Evolutionary conservation across 2,888 invertebrate genomes (phyloP), one percentile per base, ranked within the genome.

Genomic region (Helleia helle): DNA sequence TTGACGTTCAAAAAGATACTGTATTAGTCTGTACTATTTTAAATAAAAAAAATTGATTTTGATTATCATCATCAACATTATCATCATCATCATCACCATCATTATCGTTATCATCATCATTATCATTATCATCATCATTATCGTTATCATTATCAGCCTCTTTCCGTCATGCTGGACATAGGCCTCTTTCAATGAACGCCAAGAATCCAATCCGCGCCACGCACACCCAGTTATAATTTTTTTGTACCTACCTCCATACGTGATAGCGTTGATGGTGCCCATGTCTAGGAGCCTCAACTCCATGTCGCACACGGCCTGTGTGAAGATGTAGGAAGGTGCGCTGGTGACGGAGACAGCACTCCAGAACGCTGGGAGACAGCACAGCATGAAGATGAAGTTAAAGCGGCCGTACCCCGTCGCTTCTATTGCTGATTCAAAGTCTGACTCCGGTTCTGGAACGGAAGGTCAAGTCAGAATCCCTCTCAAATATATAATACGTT

Each of bases 301-400:
- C 55, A 94, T 87, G 56, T 92, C 91, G 55, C 93, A 93, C 64
- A 92, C 90, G 0, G 92, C 91, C 24, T 89, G 87, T 0, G 93
- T 92, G 59, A 93, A 85, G 53, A 93, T 88, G 60, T 90, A 93
- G 0, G 92, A 90, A 55, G 90, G 87, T 1, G 90, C 88, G 38
- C 91, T 90, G 43, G 91, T 90, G 58, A 92, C 91, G 45, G 91
- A 91, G 13, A 91, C 87, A 5, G 89, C 86, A 5, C 90, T 87
- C 86, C 90, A 89, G 57, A 88, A 89, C 25, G 89, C 88, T 0
- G 91, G 90, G 36, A 90, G 64, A 1, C 87, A 79, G 43, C 89
- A 86, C 51, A 88, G 51, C 50, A 91, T 61, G 38, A 93, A 67
- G 6, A 87, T 59, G 8, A 88, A 58, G 68, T 94, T 92, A 74